Percentiles rank a stretch among this genome's conserved stretches.
Evolutionary conservation across 2,113 vertebrate genomes (phyloP).

Genomic region (Hoplias malabaricus): DNA sequence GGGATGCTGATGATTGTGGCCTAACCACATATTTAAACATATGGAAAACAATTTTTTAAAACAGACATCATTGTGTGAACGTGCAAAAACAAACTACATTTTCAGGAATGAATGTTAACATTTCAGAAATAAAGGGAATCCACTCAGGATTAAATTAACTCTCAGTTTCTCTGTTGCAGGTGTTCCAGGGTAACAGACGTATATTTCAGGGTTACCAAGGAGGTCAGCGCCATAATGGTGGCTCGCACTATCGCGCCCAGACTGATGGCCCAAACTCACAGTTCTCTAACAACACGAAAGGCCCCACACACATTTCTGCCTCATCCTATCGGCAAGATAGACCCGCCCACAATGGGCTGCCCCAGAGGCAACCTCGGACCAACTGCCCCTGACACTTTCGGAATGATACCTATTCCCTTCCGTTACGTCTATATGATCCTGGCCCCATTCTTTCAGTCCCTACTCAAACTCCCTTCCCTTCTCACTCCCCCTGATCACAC

Average conservation of each 20-base stretch:
- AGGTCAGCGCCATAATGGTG: slow-evolving; percentile 72
- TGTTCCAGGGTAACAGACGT: slow-evolving; percentile 75
- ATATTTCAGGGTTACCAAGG: slow-evolving; percentile 73
- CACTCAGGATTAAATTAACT: no score
- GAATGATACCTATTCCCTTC: slow-evolving; percentile 41
- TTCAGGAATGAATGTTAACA: no score
- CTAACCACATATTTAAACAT: no score
- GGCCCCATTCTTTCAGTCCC: background rate
- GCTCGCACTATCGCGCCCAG: slow-evolving; percentile 58
- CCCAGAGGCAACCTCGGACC: slow-evolving; percentile 82
- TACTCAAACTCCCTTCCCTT: background rate
- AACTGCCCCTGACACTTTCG: slow-evolving; percentile 68
- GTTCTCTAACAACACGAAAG: slow-evolving; percentile 54
- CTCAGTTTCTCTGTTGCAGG: slow-evolving; percentile 61
- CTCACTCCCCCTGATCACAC: background rate
- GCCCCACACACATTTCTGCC: slow-evolving; percentile 54
- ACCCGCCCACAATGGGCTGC: slow-evolving; percentile 74
- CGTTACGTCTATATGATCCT: background rate
- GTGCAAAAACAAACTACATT: no score
- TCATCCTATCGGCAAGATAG: slow-evolving; percentile 60
- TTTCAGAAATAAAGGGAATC: no score
- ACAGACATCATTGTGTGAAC: no score
- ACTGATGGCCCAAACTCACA: slow-evolving; percentile 50
- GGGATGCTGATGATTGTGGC: no score
- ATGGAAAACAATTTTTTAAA: no score